phyloP scores from a whole-genome alignment of 2,113 vertebrate genomes.

The Pseudonaja textilis region DNA sequence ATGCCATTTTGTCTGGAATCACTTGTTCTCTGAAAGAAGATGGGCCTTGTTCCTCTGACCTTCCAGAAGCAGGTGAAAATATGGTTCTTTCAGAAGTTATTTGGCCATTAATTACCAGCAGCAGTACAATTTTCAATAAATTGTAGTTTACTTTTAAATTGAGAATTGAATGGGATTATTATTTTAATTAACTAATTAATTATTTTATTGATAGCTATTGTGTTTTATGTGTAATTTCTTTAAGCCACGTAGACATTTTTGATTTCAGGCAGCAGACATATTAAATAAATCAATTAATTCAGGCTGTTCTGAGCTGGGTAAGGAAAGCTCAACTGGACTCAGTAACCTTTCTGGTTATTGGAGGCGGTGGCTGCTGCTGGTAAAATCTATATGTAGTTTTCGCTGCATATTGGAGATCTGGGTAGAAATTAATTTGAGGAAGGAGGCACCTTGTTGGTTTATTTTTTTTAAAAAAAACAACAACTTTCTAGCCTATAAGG shows the following conservation, averaged over 20 bases:
- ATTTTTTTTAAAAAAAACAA: accelerated
- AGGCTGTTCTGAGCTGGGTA: background rate
- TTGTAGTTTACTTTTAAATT: background rate
- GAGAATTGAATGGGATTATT: background rate
- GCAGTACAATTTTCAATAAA: background rate
- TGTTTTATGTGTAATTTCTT: background rate
- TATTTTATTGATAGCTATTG: background rate
- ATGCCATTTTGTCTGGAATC: background rate
- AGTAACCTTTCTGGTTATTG: background rate
- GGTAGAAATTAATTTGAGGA: background rate
- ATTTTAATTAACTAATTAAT: background rate
- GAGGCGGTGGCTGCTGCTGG: background rate
- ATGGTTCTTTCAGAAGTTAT: background rate
- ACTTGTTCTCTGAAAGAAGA: background rate
- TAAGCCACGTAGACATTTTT: background rate
- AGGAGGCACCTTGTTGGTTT: background rate
- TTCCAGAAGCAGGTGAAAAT: background rate
- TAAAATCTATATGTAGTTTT: background rate
- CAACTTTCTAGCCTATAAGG: background rate
- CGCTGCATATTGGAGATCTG: background rate
- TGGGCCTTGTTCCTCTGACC: background rate
- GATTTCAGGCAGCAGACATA: background rate
- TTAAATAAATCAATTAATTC: background rate
- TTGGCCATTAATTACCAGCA: background rate
- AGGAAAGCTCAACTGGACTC: background rate